Percentiles rank a stretch among this genome's conserved stretches.
Evolutionary conservation across 2,113 vertebrate genomes (phyloP).

Genomic region (Dipodomys ordii): DNA sequence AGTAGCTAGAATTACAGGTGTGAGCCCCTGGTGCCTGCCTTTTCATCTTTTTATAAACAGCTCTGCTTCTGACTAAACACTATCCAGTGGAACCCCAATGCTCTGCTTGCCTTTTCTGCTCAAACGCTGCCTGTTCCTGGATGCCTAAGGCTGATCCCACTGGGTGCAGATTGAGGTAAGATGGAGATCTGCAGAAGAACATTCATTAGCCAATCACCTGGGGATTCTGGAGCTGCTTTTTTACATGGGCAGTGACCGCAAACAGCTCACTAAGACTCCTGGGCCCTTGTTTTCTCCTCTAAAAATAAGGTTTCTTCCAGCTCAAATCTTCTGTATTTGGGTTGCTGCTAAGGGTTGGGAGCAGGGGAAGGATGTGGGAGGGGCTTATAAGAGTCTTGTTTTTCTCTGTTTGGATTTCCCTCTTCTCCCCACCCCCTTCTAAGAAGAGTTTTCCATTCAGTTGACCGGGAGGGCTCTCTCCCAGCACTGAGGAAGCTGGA

Average conservation of each 20-base stretch:
- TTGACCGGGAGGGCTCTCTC: background rate
- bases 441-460: slow-evolving; percentile 56
- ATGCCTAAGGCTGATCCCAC: background rate
- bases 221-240: background rate
- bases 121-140: background rate
- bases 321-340: slow-evolving; percentile 25
- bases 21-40: background rate
- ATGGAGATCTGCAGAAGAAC: background rate
- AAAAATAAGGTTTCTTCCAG: slow-evolving; percentile 62
- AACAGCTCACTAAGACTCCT: background rate
- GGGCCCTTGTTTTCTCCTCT: slow-evolving; percentile 58
- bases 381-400: slow-evolving; percentile 65
- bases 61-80: background rate
- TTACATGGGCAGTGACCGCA: background rate
- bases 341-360: slow-evolving; percentile 38
- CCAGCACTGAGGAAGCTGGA: background rate
- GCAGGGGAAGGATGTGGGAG: slow-evolving; percentile 73
- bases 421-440: slow-evolving; percentile 2
- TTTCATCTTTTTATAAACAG: background rate
- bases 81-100: background rate
- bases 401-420: slow-evolving; percentile 67
- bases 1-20: too few species aligned
- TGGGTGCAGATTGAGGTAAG: background rate
- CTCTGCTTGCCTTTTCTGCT: background rate
- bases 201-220: background rate